Conservation (phyloP, 2,113 vertebrate species). For the Epinephelus fuscoguttatus region DNA sequence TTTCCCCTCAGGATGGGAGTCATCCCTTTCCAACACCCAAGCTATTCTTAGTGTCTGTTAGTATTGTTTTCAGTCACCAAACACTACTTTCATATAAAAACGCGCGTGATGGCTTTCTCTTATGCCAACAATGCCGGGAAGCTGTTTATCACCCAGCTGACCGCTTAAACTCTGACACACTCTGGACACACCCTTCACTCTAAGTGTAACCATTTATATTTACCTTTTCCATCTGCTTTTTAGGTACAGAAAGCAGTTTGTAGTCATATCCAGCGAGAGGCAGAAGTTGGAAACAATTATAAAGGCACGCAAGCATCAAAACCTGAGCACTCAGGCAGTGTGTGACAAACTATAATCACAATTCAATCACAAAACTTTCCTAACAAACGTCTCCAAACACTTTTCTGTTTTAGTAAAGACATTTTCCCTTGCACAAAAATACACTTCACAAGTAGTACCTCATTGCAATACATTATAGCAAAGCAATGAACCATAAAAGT, state of each 20-base stretch:
- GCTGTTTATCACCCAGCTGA: constrained; percentile 80
- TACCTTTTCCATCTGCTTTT: constrained; percentile 35
- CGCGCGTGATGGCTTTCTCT: constrained; percentile 71
- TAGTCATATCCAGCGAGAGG: neutral
- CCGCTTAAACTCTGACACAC: constrained; percentile 62
- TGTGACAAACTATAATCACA: neutral
- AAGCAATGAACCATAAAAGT: neutral
- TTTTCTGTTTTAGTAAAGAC: neutral
- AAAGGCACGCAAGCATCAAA: neutral
- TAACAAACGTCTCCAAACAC: neutral
- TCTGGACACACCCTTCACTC: constrained; percentile 56
- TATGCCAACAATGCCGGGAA: constrained; percentile 83
- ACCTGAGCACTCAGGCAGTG: neutral
- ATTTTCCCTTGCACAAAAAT: neutral
- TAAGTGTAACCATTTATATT: constrained; percentile 43
- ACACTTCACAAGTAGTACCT: neutral
- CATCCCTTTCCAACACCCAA: constrained; percentile 77
- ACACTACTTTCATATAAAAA: constrained; percentile 79
- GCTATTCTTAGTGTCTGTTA: constrained; percentile 80
- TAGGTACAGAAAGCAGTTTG: neutral
- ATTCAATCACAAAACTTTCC: neutral
- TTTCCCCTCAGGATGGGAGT: constrained; percentile 80
- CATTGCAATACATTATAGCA: neutral
- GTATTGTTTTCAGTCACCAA: constrained; percentile 83
- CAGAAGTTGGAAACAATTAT: neutral